Conservation (phyloP, 2,113 vertebrate genomes). For the Xyliphius kryptos region DNA sequence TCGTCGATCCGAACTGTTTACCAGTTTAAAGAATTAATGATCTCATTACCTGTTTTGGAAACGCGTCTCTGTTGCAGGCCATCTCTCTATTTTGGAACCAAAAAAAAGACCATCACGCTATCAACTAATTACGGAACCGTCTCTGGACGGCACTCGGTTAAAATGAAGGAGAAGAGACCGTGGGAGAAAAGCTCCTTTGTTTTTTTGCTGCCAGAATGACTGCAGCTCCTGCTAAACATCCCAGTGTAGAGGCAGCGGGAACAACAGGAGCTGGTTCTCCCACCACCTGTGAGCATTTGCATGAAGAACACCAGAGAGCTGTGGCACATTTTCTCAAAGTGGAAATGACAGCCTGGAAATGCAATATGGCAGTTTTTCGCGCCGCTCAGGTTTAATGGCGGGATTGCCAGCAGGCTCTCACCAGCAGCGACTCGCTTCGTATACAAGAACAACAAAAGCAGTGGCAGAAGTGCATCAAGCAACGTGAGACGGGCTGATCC, state of each 20-base stretch:
- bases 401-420: slow-evolving; percentile 14
- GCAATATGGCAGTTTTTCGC: slow-evolving; percentile 1
- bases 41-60: background rate
- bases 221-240: too few species aligned
- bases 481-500: slow-evolving; percentile 1
- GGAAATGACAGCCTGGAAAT: slow-evolving; percentile 22
- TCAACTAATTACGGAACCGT: background rate
- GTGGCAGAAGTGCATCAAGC: slow-evolving; percentile 5
- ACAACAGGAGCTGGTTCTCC: slow-evolving; percentile 4
- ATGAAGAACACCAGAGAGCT: slow-evolving; percentile 26
- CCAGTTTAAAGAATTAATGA: background rate
- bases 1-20: background rate
- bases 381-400: slow-evolving; percentile 19
- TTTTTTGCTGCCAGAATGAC: too few species aligned
- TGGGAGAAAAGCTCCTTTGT: too few species aligned
- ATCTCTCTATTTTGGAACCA: background rate
- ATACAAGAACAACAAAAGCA: slow-evolving; percentile 22
- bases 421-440: slow-evolving; percentile 16
- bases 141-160: background rate
- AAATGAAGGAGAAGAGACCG: background rate
- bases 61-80: background rate
- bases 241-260: slow-evolving; percentile 4
- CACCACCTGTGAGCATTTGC: slow-evolving; percentile 22
- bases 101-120: background rate
- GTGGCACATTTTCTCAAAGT: slow-evolving; percentile 3